Conservation (phyloP, 2,888 invertebrate genomes). For the Conomelus anceps region DNA sequence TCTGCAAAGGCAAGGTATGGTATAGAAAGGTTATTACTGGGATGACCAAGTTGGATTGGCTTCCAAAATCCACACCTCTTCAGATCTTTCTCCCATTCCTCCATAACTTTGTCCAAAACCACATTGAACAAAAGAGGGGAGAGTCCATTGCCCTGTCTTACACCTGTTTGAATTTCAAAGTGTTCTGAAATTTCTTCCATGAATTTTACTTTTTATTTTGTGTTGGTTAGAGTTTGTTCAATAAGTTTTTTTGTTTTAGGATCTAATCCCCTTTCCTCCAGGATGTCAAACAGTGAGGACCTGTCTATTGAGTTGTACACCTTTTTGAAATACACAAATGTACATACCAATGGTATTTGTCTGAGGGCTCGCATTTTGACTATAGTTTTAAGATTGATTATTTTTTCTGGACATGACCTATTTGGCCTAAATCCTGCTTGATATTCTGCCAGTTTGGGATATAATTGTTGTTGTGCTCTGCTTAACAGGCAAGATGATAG, state of each 20-base stretch:
- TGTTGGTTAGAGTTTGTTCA: slow-evolving; percentile 12
- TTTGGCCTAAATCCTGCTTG: slow-evolving; percentile 22
- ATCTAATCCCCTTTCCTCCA: neutral
- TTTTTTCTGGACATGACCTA: slow-evolving; percentile 23
- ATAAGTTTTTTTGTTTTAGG: slow-evolving; percentile 10
- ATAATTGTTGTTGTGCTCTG: slow-evolving; percentile 21
- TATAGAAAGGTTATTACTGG: too few relatives aligned
- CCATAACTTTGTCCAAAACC: too few relatives aligned
- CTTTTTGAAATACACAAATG: slow-evolving; percentile 25
- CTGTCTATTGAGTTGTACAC: slow-evolving; percentile 23
- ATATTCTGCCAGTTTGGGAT: slow-evolving; percentile 19
- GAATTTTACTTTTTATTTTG: slow-evolving; percentile 21
- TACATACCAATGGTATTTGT: neutral
- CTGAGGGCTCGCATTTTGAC: slow-evolving; percentile 16
- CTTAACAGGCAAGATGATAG: too few relatives aligned
- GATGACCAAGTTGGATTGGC: too few relatives aligned
- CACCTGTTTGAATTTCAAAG: slow-evolving; percentile 17
- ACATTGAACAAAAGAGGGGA: too few relatives aligned
- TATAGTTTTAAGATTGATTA: slow-evolving; percentile 21
- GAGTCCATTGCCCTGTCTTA: slow-evolving; percentile 14
- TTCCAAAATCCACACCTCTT: neutral
- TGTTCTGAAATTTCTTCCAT: slow-evolving; percentile 21
- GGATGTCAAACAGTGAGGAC: slow-evolving; percentile 11
- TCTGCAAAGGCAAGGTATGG: too few relatives aligned
- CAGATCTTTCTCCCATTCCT: neutral